A percentile compares a stretch with the other conserved stretches of the same genome.
Evolutionary conservation across 2,888 invertebrate species (phyloP).

Genomic region (Augiades crinisus): DNA sequence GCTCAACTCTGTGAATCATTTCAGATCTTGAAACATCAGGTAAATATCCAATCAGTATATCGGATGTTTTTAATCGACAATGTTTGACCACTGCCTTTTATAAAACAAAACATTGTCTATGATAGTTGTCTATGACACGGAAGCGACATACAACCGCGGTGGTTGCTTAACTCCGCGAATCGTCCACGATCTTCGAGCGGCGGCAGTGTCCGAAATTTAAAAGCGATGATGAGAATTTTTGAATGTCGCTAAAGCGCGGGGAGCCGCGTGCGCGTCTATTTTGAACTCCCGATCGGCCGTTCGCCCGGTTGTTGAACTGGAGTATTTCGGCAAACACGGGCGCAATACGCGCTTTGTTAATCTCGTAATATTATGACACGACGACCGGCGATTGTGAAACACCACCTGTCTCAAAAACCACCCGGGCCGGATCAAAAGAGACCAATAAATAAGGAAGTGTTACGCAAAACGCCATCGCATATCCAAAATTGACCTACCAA

Average conservation of each 20-base stretch:
- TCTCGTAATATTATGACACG: constrained; percentile 59
- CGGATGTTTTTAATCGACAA: too few species aligned
- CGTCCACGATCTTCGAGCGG: too few species aligned
- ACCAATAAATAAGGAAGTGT: constrained; percentile 24
- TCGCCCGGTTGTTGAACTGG: constrained; percentile 79
- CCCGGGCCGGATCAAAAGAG: constrained; percentile 10
- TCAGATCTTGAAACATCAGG: too few species aligned
- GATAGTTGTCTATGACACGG: too few species aligned
- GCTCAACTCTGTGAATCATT: too few species aligned
- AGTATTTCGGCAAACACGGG: constrained; percentile 79
- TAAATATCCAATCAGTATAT: too few species aligned
- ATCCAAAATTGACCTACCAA: constrained; percentile 27
- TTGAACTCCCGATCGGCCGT: constrained; percentile 73
- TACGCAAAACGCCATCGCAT: constrained; percentile 8
- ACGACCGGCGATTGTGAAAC: constrained; percentile 49
- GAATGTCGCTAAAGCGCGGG: constrained; percentile 53
- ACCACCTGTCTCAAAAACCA: constrained; percentile 22
- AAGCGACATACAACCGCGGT: too few species aligned
- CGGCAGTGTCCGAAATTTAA: constrained; percentile 32
- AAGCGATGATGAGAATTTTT: constrained; percentile 47
- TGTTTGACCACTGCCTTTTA: too few species aligned
- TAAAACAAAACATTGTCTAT: too few species aligned
- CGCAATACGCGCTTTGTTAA: constrained; percentile 71
- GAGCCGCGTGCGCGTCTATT: constrained; percentile 71
- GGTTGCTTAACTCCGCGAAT: too few species aligned